A percentile compares a stretch with the other conserved stretches of the same genome.
Evolutionary conservation across 2,113 vertebrate genomes (phyloP).

Genomic region (Campylorhamphus procurvoides): DNA sequence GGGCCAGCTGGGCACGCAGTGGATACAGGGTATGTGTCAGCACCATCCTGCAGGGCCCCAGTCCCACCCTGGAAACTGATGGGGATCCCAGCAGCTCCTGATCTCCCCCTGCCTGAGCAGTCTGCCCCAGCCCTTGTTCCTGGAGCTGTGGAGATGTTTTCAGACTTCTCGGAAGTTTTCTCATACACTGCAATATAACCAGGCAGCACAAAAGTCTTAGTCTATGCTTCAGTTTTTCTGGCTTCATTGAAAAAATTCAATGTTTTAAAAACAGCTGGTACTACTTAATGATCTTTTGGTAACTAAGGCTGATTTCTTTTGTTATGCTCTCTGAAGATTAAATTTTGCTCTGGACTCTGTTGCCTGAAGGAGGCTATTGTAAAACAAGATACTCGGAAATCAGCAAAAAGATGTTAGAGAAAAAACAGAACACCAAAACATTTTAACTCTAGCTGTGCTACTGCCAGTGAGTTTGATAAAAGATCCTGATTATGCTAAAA

Average conservation of each 20-base stretch:
- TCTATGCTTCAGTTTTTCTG: neutral
- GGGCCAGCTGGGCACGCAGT: neutral
- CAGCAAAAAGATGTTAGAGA: slow-evolving; percentile 23
- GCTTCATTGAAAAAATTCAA: slow-evolving; percentile 9
- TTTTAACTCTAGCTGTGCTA: slow-evolving; percentile 10
- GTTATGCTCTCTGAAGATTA: slow-evolving; percentile 48
- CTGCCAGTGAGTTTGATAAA: neutral
- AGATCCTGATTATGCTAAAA: neutral
- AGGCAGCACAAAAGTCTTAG: neutral
- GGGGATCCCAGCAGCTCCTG: neutral
- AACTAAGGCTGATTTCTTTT: slow-evolving; percentile 52
- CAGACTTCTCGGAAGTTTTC: neutral
- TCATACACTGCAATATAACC: neutral
- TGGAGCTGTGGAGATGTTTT: neutral
- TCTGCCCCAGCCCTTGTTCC: neutral
- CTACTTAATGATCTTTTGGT: slow-evolving; percentile 51
- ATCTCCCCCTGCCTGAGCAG: neutral
- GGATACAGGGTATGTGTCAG: neutral
- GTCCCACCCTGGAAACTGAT: neutral
- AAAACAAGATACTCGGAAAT: slow-evolving; percentile 48
- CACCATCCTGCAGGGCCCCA: neutral
- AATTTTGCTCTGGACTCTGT: slow-evolving; percentile 26
- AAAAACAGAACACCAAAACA: neutral
- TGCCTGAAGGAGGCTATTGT: slow-evolving; percentile 56
- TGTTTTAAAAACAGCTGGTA: slow-evolving; percentile 46